phyloP scores from a whole-genome alignment of 2,888 invertebrate species.

The Ischnus inquisitorius region DNA sequence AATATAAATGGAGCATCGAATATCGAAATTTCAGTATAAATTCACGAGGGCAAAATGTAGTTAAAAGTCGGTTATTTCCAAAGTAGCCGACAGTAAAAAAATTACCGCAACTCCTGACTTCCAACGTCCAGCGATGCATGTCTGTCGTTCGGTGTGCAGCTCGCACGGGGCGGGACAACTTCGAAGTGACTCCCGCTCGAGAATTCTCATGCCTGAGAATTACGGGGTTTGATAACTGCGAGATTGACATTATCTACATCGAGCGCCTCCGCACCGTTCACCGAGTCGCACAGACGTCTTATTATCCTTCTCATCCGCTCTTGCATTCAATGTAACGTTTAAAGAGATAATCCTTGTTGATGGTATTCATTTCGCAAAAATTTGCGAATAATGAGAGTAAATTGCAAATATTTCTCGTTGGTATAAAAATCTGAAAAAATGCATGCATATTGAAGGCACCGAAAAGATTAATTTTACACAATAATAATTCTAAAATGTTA shows the following conservation, averaged over 20 bases:
- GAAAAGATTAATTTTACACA: no score
- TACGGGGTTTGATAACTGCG: slow-evolving; percentile 29
- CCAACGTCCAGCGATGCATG: slow-evolving; percentile 57
- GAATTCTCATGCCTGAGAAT: slow-evolving; percentile 2
- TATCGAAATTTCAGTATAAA: no score
- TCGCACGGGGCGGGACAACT: background rate
- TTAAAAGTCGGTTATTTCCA: no score
- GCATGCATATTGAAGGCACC: no score
- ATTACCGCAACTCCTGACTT: background rate
- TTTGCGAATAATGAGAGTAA: no score
- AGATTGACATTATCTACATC: slow-evolving; percentile 50
- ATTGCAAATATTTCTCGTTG: no score
- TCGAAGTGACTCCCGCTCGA: background rate
- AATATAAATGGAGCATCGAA: no score
- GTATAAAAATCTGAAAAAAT: no score
- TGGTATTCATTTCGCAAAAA: no score
- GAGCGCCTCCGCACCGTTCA: background rate
- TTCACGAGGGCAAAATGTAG: no score
- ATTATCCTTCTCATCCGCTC: background rate
- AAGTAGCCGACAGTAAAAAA: background rate
- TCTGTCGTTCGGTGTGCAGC: slow-evolving; percentile 67
- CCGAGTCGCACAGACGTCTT: slow-evolving; percentile 5
- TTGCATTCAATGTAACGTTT: slow-evolving; percentile 40
- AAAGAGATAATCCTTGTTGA: no score
- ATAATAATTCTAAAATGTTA: no score